Evolutionary conservation across 2,797 vertebrate species (phyloP).

Genomic region (Tolypeutes matacus): DNA sequence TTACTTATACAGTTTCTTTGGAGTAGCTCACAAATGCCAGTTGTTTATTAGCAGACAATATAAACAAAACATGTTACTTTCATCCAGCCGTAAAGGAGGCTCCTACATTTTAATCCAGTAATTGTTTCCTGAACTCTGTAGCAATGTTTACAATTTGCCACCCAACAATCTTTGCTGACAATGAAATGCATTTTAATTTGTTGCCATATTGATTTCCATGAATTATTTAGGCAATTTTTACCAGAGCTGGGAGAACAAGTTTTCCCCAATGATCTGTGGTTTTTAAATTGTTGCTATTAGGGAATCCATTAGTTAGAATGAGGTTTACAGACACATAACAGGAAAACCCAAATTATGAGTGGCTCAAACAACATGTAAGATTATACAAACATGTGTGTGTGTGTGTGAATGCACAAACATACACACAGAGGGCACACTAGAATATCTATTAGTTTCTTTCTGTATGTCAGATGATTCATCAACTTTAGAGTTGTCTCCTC

Average conservation of each 20-base stretch:
- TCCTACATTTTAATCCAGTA: constrained; percentile 48
- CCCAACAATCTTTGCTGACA: constrained; percentile 66
- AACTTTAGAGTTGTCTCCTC: background rate
- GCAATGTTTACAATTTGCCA: constrained; percentile 58
- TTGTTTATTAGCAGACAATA: background rate
- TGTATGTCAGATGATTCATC: background rate
- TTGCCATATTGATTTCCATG: constrained; percentile 79
- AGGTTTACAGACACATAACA: constrained; percentile 55
- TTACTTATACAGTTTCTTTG: constrained; percentile 8
- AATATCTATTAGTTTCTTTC: constrained; percentile 16
- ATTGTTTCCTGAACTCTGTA: constrained; percentile 47
- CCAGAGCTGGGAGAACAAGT: constrained; percentile 62
- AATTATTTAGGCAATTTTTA: constrained; percentile 81
- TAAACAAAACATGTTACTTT: constrained; percentile 39
- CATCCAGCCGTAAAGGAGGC: background rate
- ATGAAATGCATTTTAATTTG: constrained; percentile 81
- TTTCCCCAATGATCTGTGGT: constrained; percentile 74
- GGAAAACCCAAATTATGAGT: constrained; percentile 36
- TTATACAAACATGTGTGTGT: background rate
- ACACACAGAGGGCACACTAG: background rate
- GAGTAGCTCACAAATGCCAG: no score
- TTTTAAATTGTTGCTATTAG: constrained; percentile 73
- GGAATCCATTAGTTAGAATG: constrained; percentile 56
- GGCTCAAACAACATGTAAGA: constrained; percentile 25
- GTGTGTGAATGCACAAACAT: background rate